phyloP scores from a whole-genome alignment of 2,113 vertebrate genomes.

The Athene cunicularia region DNA sequence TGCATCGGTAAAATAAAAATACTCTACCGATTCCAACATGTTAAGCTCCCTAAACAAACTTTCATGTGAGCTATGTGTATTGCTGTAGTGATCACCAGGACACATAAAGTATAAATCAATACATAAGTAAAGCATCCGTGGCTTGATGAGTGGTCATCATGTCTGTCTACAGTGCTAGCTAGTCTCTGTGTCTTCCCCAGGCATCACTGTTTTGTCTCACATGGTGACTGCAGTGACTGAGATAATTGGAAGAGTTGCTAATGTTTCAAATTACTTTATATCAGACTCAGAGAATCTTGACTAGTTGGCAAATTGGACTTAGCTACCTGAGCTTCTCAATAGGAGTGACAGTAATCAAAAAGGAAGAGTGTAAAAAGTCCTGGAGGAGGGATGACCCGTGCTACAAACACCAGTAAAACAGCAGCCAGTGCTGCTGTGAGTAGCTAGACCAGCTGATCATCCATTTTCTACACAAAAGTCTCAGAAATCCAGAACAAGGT shows the following conservation, averaged over 20 bases:
- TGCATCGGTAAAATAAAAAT: not conserved
- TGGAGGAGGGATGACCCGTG: not conserved
- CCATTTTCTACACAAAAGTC: not conserved
- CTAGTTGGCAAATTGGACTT: not conserved
- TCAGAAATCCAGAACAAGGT: not conserved
- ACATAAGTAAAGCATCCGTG: not conserved
- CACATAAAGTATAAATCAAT: not conserved
- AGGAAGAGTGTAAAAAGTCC: not conserved
- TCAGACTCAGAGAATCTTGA: not conserved
- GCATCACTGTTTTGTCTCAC: not conserved
- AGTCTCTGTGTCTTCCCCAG: not conserved
- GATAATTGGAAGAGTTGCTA: not conserved
- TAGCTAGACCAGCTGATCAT: not conserved
- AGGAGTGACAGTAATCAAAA: not conserved
- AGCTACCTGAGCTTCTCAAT: not conserved
- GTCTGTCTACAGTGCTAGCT: not conserved
- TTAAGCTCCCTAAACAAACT: not conserved
- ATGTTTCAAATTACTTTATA: not conserved
- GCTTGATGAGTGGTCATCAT: not conserved
- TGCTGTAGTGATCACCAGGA: not conserved
- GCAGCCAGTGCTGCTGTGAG: not conserved
- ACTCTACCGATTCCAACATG: not conserved
- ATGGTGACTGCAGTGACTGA: not conserved
- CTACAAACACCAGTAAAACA: not conserved
- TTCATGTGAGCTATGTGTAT: not conserved